A percentile compares a stretch with the other conserved stretches of the same genome.
Evolutionary conservation across 2,113 vertebrate species (phyloP).

Genomic region (Bubo blakistoni): DNA sequence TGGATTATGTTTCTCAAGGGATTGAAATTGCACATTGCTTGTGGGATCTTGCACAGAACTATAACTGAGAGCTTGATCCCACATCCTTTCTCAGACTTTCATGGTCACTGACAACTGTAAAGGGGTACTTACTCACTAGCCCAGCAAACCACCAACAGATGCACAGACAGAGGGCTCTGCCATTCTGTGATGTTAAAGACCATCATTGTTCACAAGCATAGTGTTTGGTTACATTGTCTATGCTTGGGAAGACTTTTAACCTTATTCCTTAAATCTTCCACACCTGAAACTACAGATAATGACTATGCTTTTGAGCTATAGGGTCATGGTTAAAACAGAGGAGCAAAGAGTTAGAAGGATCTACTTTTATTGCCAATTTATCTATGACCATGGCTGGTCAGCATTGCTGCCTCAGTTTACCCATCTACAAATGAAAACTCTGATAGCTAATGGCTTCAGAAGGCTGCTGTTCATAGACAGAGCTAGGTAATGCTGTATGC

Average conservation of each 20-base stretch:
- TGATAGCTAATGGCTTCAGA: not conserved
- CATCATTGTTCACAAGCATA: not conserved
- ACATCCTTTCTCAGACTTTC: not conserved
- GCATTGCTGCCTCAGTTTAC: not conserved
- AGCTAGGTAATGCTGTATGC: not conserved
- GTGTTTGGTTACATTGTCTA: not conserved
- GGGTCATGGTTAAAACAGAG: not conserved
- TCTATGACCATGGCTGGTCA: not conserved
- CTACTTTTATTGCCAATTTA: not conserved
- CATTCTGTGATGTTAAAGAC: not conserved
- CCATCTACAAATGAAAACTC: not conserved
- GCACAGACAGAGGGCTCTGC: not conserved
- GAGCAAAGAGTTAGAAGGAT: not conserved
- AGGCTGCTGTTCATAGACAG: not conserved
- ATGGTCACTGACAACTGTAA: not conserved
- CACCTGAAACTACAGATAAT: not conserved
- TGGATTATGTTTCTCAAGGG: not conserved
- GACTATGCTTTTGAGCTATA: rapidly evolving
- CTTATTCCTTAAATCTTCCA: not conserved
- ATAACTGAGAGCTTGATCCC: not conserved
- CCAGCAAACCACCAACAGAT: not conserved
- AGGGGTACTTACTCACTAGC: not conserved
- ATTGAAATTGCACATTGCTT: rapidly evolving
- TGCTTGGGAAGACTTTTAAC: not conserved
- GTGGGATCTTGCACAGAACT: not conserved